Base-by-base conservation (phyloP, 2,888 invertebrate species). In the Polymixis flavicincta region DNA sequence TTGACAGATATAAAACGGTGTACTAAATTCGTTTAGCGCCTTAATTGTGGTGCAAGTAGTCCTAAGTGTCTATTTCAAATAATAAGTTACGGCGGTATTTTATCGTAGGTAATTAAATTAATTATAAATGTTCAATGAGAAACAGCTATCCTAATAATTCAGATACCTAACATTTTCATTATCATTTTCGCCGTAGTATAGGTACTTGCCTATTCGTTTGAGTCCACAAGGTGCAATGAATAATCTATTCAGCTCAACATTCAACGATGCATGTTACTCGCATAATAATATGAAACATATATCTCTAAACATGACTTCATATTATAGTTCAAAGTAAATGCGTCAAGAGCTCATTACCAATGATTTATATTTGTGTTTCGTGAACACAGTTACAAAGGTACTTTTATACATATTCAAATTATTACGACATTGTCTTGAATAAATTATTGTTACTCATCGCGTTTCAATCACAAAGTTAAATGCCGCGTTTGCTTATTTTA, bases 371-470 rank as follows among this genome's bases (percentile, higher is more conserved):
- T 76, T 60, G 14, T 67, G 75, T 60, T 61, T 84, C 25, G 45
- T 73, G 78, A 60, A 65, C 57, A 76, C 57, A 80, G 42, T 57
- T 68, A 68, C 25, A 60, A 69, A 48, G 2, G 32, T 32, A 45
- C 50, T 28, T 28, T 32, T 54, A 54, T 74, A 69, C 37, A 76
- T 80, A 82, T 85, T 77, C 80, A 83, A 69, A 59, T 65, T 37
- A 70, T 80, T 76, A 82, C 85, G 65, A 78, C 72, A 78, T 37
- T 77, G 72, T 68, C 66, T 80, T 74, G 76, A 82, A 82, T 85
- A 77, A 32, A 74, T 76, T 75, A 59, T 71, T 69, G 68, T 85
- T 85, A 82, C 69, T 82, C 80, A 84, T 77, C 74, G 67, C 13
- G 74, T 76, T 82, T 60, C 60, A 72, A 66, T 72, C 5, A 72